Percentiles rank a stretch among this genome's conserved stretches.
Evolutionary conservation across 2,888 invertebrate species (phyloP).

Genomic region (Rhopalosiphum nymphaeae): DNA sequence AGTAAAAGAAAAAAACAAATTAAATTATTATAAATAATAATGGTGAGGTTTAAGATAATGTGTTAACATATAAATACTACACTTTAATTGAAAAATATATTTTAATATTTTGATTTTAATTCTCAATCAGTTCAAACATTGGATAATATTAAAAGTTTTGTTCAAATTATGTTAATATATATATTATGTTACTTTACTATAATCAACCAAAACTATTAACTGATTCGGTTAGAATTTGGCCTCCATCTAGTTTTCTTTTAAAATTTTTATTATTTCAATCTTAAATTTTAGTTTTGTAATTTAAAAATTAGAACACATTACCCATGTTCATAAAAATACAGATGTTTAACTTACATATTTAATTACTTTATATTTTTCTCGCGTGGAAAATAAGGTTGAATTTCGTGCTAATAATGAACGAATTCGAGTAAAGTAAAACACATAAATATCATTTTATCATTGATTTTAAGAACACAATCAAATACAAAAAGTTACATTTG

Average conservation of each 20-base stretch:
- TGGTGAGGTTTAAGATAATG: background rate
- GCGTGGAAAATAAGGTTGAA: background rate
- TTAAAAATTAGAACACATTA: background rate
- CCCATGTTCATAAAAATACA: background rate
- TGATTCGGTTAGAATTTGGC: background rate
- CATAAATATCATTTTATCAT: background rate
- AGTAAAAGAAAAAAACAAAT: background rate
- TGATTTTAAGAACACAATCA: background rate
- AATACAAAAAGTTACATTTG: background rate
- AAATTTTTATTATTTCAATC: background rate
- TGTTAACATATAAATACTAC: background rate
- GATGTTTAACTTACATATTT: background rate
- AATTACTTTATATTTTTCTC: background rate
- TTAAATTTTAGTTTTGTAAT: background rate
- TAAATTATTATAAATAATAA: background rate
- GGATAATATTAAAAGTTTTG: background rate
- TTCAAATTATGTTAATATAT: constrained; percentile 8
- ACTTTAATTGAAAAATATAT: background rate
- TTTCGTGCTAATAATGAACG: background rate
- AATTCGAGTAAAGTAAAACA: background rate
- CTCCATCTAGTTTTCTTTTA: background rate
- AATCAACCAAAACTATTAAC: background rate
- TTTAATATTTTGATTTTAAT: background rate
- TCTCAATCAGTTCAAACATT: background rate
- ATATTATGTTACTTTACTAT: background rate